Evolutionary conservation across 1,140 invertebrate genomes (phyloP).

Genomic region (Drosophila ambigua): DNA sequence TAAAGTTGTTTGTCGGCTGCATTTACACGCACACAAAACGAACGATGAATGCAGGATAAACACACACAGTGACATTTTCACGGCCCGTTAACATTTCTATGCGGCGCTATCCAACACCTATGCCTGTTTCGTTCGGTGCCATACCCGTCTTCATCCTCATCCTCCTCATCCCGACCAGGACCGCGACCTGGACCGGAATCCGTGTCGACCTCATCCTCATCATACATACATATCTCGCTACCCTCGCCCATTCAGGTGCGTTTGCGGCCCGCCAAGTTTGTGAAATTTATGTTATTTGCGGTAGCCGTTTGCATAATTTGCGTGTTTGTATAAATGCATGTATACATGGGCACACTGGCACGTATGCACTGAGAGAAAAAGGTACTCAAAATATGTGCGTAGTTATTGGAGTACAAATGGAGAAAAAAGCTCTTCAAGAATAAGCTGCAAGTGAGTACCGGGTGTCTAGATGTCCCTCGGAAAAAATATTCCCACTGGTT

Average conservation of each 20-base stretch:
- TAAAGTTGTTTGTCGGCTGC: slow-evolving; percentile 68
- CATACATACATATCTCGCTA: background rate
- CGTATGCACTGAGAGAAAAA: slow-evolving; percentile 17
- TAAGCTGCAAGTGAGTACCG: background rate
- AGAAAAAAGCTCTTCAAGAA: background rate
- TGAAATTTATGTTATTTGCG: slow-evolving; percentile 81
- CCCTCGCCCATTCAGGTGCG: slow-evolving; percentile 53
- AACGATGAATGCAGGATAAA: slow-evolving; percentile 25
- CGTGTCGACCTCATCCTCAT: background rate
- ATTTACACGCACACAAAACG: slow-evolving; percentile 51
- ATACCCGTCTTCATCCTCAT: background rate
- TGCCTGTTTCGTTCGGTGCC: background rate
- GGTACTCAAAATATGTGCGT: too few relatives aligned
- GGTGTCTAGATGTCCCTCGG: too few relatives aligned
- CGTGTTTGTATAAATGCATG: slow-evolving; percentile 74
- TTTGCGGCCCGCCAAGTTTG: slow-evolving; percentile 69
- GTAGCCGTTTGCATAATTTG: slow-evolving; percentile 81
- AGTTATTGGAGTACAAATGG: too few relatives aligned
- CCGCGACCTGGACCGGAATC: background rate
- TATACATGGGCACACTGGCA: slow-evolving; percentile 20
- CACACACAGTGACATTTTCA: slow-evolving; percentile 11
- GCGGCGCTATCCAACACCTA: slow-evolving; percentile 68
- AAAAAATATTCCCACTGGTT: background rate
- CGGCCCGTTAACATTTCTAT: slow-evolving; percentile 68
- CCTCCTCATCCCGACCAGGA: background rate